Evolutionary conservation across 1,140 invertebrate species (phyloP).

Genomic region (Drosophila burlai): DNA sequence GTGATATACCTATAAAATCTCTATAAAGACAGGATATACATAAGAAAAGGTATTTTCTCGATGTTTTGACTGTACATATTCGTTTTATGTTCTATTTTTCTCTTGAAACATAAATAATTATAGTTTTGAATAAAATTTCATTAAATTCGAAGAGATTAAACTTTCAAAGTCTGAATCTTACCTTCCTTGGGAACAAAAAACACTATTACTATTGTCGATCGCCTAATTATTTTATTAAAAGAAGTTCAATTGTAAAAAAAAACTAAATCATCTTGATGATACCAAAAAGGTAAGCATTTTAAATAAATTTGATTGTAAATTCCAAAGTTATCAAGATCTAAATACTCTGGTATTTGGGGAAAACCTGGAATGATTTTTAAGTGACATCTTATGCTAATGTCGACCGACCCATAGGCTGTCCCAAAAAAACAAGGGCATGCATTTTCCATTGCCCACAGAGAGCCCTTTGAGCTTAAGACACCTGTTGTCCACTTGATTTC

Average conservation of each 20-base stretch:
- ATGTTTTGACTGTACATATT: background rate
- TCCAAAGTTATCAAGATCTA: background rate
- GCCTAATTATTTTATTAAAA: no score
- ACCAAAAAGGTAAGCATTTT: no score
- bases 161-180: no score
- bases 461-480: slow-evolving; percentile 3
- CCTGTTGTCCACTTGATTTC: background rate
- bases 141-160: no score
- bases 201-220: no score
- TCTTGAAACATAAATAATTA: no score
- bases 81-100: no score
- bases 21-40: no score
- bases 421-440: slow-evolving; percentile 6
- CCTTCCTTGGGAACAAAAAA: no score
- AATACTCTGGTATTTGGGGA: background rate
- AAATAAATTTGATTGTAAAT: background rate
- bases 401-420: background rate
- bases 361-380: slow-evolving; percentile 11
- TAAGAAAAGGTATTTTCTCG: background rate
- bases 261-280: no score
- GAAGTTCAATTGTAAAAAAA: no score
- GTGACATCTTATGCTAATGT: slow-evolving; percentile 5
- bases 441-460: slow-evolving; percentile 16
- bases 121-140: no score
- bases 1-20: background rate